phyloP scores from a whole-genome alignment of 1,140 invertebrate species.

The Bilobella aurantiaca region DNA sequence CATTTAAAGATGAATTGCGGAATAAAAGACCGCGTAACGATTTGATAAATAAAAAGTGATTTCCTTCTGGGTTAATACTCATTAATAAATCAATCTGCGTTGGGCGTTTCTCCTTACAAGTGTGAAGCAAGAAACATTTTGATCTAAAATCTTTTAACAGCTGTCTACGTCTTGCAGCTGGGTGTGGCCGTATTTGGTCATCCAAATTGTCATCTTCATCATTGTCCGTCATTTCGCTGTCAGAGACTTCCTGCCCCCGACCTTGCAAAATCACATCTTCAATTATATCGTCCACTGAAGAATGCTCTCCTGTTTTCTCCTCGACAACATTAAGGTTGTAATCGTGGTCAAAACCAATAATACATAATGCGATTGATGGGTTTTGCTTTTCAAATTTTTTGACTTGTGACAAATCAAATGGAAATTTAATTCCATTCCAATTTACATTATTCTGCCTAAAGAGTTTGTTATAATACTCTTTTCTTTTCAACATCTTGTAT shows the following conservation, averaged over 20 bases:
- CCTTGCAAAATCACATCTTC: neutral
- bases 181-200: neutral
- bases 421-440: conserved; percentile 8
- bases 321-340: neutral
- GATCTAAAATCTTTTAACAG: neutral
- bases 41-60: conserved; percentile 15
- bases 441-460: neutral
- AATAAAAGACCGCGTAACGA: neutral
- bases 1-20: neutral
- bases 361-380: neutral
- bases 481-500: neutral
- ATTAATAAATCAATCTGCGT: neutral
- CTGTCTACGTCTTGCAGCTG: neutral
- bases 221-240: neutral
- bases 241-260: too few species aligned
- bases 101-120: neutral
- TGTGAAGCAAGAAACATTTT: neutral
- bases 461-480: neutral
- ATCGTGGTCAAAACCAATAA: neutral
- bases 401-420: conserved; percentile 2
- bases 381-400: conserved; percentile 10
- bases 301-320: neutral
- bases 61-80: neutral
- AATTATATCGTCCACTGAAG: neutral
- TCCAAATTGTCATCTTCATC: too few species aligned